Conservation (phyloP, 1,140 invertebrate genomes). For the Anastatus disparis region DNA sequence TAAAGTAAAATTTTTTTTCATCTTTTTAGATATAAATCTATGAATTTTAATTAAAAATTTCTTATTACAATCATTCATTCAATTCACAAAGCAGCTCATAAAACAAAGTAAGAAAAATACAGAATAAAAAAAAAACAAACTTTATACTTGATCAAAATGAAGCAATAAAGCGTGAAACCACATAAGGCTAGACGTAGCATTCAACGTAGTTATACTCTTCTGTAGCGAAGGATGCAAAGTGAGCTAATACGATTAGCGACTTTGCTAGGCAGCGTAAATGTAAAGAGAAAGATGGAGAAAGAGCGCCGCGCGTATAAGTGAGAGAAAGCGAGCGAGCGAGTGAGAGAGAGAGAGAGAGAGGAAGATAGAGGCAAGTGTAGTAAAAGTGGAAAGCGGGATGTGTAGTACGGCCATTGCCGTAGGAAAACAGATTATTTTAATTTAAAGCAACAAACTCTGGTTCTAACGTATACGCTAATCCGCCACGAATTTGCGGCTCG, state of each 20-base stretch:
- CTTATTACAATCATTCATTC: too few species aligned
- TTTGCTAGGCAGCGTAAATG: too few species aligned
- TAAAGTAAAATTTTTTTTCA: too few species aligned
- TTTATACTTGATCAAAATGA: too few species aligned
- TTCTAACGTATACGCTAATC: slow-evolving; percentile 4
- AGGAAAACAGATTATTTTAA: slow-evolving; percentile 37
- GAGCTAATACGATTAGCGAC: slow-evolving; percentile 30
- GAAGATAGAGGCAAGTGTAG: background rate
- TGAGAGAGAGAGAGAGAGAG: background rate
- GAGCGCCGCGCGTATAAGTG: background rate
- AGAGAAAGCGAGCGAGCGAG: background rate
- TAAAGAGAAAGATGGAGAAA: background rate
- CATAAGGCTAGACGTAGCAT: too few species aligned
- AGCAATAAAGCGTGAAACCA: too few species aligned
- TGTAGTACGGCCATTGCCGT: background rate
- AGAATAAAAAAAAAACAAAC: too few species aligned
- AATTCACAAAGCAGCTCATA: too few species aligned
- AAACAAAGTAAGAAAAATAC: too few species aligned
- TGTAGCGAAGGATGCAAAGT: background rate
- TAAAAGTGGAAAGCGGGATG: background rate
- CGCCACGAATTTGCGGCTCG: slow-evolving; percentile 24
- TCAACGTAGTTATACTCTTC: too few species aligned
- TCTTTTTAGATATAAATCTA: too few species aligned
- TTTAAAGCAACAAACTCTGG: slow-evolving; percentile 32
- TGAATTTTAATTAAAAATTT: too few species aligned